Evolutionary conservation across 2,797 vertebrate species (phyloP).

Genomic region (Hydrolagus colliei): DNA sequence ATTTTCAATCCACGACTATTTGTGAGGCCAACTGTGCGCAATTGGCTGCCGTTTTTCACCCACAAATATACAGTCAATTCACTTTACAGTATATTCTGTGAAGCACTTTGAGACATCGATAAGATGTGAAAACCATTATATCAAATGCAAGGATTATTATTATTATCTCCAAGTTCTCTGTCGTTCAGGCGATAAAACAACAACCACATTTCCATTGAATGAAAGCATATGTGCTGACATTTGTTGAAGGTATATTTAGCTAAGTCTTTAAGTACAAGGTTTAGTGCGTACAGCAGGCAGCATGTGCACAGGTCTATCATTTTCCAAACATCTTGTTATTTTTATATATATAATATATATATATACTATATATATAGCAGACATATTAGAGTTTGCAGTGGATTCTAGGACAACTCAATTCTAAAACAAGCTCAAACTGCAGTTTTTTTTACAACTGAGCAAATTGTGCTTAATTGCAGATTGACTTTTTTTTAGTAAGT

Average conservation of each 20-base stretch:
- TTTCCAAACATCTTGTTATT: neutral
- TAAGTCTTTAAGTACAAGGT: constrained; percentile 13
- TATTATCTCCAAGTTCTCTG: neutral
- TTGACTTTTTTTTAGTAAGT: neutral
- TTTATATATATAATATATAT: too few species aligned
- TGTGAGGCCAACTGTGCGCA: too few species aligned
- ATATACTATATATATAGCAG: neutral
- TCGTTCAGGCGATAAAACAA: neutral
- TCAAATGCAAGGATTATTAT: too few species aligned
- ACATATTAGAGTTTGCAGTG: neutral
- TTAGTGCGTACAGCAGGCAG: neutral
- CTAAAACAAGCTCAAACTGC: neutral
- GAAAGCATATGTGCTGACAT: constrained; percentile 17
- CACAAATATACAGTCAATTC: too few species aligned
- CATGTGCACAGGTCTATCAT: neutral
- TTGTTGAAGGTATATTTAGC: constrained; percentile 11
- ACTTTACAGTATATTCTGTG: too few species aligned
- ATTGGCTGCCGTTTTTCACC: too few species aligned
- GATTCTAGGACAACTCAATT: neutral
- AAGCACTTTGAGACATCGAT: too few species aligned
- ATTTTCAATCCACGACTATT: too few species aligned
- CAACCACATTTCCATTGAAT: neutral
- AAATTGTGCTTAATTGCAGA: neutral
- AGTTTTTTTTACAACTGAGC: neutral
- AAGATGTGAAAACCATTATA: too few species aligned